phyloP scores from a whole-genome alignment of 2,888 invertebrate species.

The Cynaeus angustus region DNA sequence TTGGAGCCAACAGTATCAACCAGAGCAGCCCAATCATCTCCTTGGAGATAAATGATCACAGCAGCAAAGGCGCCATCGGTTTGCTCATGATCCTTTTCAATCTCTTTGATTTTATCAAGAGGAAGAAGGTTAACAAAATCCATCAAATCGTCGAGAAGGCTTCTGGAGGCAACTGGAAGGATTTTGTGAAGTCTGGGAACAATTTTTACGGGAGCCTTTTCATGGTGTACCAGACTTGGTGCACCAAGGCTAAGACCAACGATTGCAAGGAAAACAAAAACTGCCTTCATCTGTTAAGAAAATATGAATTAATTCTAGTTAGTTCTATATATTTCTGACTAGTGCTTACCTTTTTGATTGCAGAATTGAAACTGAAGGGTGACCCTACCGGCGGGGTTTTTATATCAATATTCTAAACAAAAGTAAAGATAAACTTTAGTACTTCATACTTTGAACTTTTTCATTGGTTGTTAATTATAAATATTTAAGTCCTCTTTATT shows the following conservation, averaged over 20 bases:
- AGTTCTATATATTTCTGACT: too few species aligned
- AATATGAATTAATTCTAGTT: not conserved
- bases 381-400: not conserved
- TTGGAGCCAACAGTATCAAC: slow-evolving; percentile 51
- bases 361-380: not conserved
- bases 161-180: slow-evolving; percentile 8
- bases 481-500: slow-evolving; percentile 7
- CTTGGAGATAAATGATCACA: slow-evolving; percentile 58
- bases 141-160: slow-evolving; percentile 1
- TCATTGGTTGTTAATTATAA: not conserved
- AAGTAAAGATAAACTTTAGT: slow-evolving; percentile 7
- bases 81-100: slow-evolving; percentile 55
- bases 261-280: slow-evolving; percentile 45
- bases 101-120: slow-evolving; percentile 55
- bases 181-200: not conserved
- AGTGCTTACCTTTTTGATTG: not conserved
- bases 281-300: slow-evolving; percentile 52
- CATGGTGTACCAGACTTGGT: slow-evolving; percentile 23
- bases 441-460: slow-evolving; percentile 24
- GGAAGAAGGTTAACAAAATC: slow-evolving; percentile 59
- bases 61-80: slow-evolving; percentile 58
- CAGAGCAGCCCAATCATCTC: slow-evolving; percentile 57
- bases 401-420: slow-evolving; percentile 3
- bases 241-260: slow-evolving; percentile 49
- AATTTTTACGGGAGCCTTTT: slow-evolving; percentile 31